Conservation (phyloP, 2,113 vertebrate genomes). For the Nannospalax galili region DNA sequence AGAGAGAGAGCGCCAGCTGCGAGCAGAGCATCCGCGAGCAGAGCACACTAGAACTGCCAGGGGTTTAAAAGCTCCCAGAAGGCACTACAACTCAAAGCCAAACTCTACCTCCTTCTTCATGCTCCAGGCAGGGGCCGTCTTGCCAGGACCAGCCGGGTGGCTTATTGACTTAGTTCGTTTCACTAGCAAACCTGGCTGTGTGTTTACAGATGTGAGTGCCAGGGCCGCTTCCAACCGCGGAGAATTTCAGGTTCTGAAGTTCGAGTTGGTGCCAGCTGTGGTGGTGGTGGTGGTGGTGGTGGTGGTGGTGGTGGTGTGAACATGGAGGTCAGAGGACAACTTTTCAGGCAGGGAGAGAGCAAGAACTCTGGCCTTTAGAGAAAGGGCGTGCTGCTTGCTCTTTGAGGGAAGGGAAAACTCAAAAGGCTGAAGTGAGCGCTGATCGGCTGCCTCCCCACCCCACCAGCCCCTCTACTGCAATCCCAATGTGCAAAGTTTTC, state of each 20-base stretch:
- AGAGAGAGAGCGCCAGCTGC: too few relatives aligned
- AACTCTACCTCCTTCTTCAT: not conserved
- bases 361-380: constrained; percentile 59
- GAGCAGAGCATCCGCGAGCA: not conserved
- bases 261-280: constrained; percentile 9
- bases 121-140: not conserved
- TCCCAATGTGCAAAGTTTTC: not conserved
- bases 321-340: too few relatives aligned
- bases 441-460: not conserved
- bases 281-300: too few relatives aligned
- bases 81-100: not conserved
- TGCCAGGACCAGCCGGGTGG: not conserved
- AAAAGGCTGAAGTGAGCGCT: not conserved
- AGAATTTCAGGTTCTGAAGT: constrained; percentile 29
- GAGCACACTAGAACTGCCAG: not conserved
- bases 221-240: constrained; percentile 32
- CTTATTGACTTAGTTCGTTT: constrained; percentile 58
- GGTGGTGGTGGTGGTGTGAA: too few relatives aligned
- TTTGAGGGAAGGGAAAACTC: constrained; percentile 13
- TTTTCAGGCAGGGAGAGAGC: too few relatives aligned
- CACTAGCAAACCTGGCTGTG: constrained; percentile 40
- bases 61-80: constrained; percentile 16
- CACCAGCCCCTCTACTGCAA: not conserved
- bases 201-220: constrained; percentile 66
- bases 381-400: constrained; percentile 54